Evolutionary conservation across 2,113 vertebrate genomes (phyloP).

Genomic region (Callaeas wilsoni): DNA sequence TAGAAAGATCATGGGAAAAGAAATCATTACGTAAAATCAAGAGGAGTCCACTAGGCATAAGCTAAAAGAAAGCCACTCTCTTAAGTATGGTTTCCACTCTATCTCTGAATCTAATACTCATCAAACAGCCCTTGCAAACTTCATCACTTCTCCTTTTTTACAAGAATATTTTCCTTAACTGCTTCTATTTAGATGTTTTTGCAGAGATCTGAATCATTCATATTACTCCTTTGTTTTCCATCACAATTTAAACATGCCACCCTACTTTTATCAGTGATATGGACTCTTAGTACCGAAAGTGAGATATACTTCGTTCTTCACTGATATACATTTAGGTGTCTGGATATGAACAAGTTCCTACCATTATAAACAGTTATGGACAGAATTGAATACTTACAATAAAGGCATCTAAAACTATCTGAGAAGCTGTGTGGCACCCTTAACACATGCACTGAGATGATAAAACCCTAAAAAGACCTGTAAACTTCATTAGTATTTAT

Average conservation of each 20-base stretch:
- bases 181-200: not conserved
- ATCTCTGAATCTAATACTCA: not conserved
- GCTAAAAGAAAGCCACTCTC: not conserved
- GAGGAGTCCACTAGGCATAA: not conserved
- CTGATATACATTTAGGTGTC: not conserved
- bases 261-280: not conserved
- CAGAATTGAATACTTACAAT: not conserved
- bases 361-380: not conserved
- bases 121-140: not conserved
- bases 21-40: not conserved
- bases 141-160: not conserved
- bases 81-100: not conserved
- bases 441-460: not conserved
- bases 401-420: not conserved
- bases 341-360: not conserved
- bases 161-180: not conserved
- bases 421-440: not conserved
- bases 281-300: not conserved
- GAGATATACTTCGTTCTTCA: not conserved
- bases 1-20: not conserved
- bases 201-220: not conserved
- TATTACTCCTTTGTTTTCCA: not conserved
- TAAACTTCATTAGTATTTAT: not conserved
- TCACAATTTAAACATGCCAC: not conserved
- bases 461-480: not conserved